Conservation (phyloP, 2,113 vertebrate species). For the Apus apus region DNA sequence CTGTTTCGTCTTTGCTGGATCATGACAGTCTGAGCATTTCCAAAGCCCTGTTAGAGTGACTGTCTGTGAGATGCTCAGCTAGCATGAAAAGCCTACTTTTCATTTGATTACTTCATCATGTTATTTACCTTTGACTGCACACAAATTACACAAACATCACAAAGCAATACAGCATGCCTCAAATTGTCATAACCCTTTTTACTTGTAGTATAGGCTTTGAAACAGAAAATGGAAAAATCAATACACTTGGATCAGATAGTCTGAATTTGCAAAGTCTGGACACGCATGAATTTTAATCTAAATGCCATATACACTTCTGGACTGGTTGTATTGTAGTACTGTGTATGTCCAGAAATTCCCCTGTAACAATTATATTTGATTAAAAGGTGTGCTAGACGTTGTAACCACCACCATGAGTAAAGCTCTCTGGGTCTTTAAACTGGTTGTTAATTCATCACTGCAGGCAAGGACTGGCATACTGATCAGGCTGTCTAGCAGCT, state of each 20-base stretch:
- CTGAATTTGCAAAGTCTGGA: slow-evolving; percentile 15
- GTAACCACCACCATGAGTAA: slow-evolving; percentile 28
- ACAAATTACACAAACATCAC: slow-evolving; percentile 56
- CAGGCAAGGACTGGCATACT: not conserved
- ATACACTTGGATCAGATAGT: slow-evolving; percentile 1
- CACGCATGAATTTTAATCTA: slow-evolving; percentile 12
- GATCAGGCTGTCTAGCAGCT: not conserved
- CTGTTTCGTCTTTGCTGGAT: not conserved
- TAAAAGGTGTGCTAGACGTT: slow-evolving; percentile 32
- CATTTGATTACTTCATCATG: slow-evolving; percentile 32
- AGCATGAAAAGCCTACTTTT: slow-evolving; percentile 22
- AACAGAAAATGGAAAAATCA: slow-evolving; percentile 59
- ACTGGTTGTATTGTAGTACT: not conserved
- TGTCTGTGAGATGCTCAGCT: slow-evolving; percentile 13
- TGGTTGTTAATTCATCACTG: slow-evolving; percentile 22
- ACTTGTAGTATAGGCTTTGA: not conserved
- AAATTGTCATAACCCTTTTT: slow-evolving; percentile 22
- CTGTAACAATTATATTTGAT: slow-evolving; percentile 3
- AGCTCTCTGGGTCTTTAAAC: not conserved
- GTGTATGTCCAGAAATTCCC: not conserved
- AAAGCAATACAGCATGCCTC: slow-evolving; percentile 19
- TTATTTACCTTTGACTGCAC: slow-evolving; percentile 51
- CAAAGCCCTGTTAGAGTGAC: not conserved
- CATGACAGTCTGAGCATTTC: not conserved
- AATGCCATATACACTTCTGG: not conserved